Conservation (phyloP, 2,888 invertebrate species). For the Metallyticus violacea region DNA sequence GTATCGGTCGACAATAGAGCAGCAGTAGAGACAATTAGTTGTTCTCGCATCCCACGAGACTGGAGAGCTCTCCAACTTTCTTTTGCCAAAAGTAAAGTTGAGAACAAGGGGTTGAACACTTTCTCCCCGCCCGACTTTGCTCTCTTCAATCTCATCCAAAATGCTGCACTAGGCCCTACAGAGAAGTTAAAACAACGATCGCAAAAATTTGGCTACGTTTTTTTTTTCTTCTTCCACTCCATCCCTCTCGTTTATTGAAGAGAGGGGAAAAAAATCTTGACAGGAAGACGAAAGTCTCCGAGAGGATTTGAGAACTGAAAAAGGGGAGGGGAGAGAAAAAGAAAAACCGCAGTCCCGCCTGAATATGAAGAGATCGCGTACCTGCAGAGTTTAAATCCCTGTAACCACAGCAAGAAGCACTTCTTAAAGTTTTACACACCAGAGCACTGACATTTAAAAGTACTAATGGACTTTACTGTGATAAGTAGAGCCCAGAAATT, state of each 20-base stretch:
- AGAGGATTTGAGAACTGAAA: neutral
- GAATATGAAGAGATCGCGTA: neutral
- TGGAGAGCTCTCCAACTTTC: neutral
- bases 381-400: neutral
- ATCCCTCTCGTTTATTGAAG: neutral
- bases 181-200: neutral
- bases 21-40: neutral
- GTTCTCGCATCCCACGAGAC: neutral
- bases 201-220: neutral
- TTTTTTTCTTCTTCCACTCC: neutral
- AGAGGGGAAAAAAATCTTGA: neutral
- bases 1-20: neutral
- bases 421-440: no score
- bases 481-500: no score
- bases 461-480: no score
- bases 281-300: neutral
- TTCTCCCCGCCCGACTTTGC: no score
- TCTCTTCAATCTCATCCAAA: neutral
- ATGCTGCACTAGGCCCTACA: neutral
- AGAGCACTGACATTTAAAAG: no score
- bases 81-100: neutral
- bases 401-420: neutral
- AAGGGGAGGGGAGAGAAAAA: neutral
- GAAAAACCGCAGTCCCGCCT: neutral
- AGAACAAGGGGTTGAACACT: neutral